Base-by-base conservation (phyloP, 1,140 invertebrate species). In the Tenebrio molitor region DNA sequence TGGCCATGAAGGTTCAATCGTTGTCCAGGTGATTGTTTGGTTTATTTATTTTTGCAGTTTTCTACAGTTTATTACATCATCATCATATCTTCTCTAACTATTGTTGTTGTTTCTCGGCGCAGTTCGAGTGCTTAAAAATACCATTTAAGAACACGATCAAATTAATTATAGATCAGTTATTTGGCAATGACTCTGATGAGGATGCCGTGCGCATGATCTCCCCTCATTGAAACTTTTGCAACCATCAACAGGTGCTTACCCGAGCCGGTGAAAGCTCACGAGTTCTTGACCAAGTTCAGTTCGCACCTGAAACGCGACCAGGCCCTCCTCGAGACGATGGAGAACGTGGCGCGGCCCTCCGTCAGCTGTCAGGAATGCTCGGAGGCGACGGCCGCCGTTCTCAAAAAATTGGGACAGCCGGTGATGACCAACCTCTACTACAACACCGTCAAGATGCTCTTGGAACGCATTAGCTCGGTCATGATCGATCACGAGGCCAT, bases 381-480 rank as follows among this genome's bases (percentile, higher is more conserved):
- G 1, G 92, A 94, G 70, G 93, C 91, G 0, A 93, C 90, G 41
- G 91, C 91, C 78, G 87, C 88, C 73, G 91, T 98, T n/a, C 85
- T 99, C 5, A 97, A 97, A 83, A 97, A 97, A 83, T 86, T 98
- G 0, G 97, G 97, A 1, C 91, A 95, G 77, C 95, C 96, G 0
- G 91, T 97, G 0, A 96, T 97, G 90, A 96, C 95, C 0, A 97
- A 98, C 86, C 83, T 96, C 21, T 96, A 97, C 81, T 98, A 98
- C 83, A 97, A 96, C 79, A 97, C 95, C 0, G 93, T 98, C 1
- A 78, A 98, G 86, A 95, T 96, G 89, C 83, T 99, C 8, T 85
- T 99, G 21, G 96, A 99, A 84, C 86, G 97, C 74, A 93, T 97
- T 8, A 97, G 95, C 34, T 97, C 95, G 0, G 95, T 99, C 1